phyloP scores from a whole-genome alignment of 2,113 vertebrate species.

The Copsychus sechellarum region DNA sequence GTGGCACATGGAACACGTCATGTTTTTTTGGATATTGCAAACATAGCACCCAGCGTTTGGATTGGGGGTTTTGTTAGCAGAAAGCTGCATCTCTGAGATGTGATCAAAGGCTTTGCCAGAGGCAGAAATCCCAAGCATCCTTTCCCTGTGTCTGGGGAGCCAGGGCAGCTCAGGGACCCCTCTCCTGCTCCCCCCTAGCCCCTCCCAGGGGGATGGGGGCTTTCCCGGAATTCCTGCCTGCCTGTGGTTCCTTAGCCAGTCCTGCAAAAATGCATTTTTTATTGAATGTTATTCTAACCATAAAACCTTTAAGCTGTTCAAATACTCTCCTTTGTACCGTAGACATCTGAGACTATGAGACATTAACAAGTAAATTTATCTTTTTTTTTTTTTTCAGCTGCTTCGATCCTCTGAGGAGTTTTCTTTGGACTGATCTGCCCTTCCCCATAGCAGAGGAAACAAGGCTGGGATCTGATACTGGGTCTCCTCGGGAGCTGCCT shows the following conservation, averaged over 20 bases:
- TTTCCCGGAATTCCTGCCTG: conserved; percentile 65
- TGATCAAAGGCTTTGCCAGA: background rate
- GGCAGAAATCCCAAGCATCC: background rate
- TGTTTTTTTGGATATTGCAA: background rate
- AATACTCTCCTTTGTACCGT: conserved; percentile 66
- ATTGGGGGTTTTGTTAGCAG: background rate
- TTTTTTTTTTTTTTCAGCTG: background rate
- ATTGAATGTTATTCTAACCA: conserved; percentile 67
- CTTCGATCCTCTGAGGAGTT: conserved; percentile 48
- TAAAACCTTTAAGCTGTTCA: conserved; percentile 73
- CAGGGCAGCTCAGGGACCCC: background rate
- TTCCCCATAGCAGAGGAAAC: background rate
- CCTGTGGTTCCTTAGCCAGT: conserved; percentile 43
- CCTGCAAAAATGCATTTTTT: conserved; percentile 62
- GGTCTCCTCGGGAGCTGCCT: conserved; percentile 1
- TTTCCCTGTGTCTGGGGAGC: background rate
- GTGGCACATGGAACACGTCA: background rate
- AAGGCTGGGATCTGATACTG: background rate
- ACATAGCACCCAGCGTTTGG: background rate
- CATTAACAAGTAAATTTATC: conserved; percentile 60
- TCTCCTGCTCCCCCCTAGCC: background rate
- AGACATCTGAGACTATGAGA: conserved; percentile 64
- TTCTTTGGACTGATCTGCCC: conserved; percentile 49
- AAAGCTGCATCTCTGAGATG: background rate
- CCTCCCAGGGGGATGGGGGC: background rate